Percentiles rank a stretch among this genome's conserved stretches.
phyloP scores from a whole-genome alignment of 2,113 vertebrate genomes.

The Bombycilla garrulus region DNA sequence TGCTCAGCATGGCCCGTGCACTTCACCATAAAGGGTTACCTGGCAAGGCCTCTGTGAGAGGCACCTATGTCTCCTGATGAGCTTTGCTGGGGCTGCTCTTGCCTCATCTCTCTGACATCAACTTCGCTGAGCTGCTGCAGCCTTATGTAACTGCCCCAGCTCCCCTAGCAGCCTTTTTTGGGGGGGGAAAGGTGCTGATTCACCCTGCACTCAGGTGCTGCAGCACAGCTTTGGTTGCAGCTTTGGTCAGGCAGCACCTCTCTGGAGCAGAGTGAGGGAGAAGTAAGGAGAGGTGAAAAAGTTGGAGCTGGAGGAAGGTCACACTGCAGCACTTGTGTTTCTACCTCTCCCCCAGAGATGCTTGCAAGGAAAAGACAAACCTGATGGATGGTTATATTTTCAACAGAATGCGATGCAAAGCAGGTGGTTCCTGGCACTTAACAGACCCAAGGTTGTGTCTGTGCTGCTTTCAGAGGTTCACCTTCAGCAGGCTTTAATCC shows the following conservation, averaged over 20 bases:
- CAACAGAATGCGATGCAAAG: neutral
- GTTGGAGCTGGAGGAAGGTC: neutral
- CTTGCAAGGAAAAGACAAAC: neutral
- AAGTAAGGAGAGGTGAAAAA: neutral
- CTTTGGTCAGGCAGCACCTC: neutral
- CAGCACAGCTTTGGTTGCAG: neutral
- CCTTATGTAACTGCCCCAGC: constrained; percentile 37
- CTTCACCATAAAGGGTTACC: neutral
- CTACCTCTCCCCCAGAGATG: neutral
- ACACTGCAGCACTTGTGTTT: neutral
- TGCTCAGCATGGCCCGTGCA: neutral
- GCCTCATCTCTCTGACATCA: neutral
- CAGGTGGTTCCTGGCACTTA: neutral
- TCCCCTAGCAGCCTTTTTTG: neutral
- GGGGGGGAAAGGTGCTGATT: constrained; percentile 33
- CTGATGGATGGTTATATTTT: neutral
- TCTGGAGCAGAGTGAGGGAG: neutral
- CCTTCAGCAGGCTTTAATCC: neutral
- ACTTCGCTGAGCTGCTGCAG: constrained; percentile 6
- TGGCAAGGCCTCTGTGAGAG: neutral
- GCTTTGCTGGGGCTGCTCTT: neutral
- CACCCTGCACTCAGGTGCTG: constrained; percentile 1
- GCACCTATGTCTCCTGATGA: neutral
- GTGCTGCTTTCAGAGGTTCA: neutral
- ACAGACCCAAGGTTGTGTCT: fast-evolving